phyloP scores from a whole-genome alignment of 1,140 invertebrate species.

The Microplitis demolitor region DNA sequence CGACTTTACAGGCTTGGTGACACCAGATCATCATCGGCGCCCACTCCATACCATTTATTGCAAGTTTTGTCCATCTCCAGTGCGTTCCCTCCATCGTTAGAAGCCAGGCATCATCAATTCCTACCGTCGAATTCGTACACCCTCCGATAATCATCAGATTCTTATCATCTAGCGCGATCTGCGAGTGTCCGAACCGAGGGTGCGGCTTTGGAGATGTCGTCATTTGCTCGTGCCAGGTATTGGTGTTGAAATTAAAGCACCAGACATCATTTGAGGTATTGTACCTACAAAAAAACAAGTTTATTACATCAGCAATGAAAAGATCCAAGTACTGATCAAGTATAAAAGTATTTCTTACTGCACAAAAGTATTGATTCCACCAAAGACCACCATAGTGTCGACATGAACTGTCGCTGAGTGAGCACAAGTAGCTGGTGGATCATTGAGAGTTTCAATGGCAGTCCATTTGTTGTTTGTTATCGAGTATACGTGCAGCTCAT shows the following conservation, averaged over 20 bases:
- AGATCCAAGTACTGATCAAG: neutral
- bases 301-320: slow-evolving; percentile 1
- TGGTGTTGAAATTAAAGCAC: slow-evolving; percentile 81
- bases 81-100: slow-evolving; percentile 64
- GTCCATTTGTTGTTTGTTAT: slow-evolving; percentile 85
- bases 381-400: slow-evolving; percentile 91
- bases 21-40: slow-evolving; percentile 88
- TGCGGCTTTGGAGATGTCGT: slow-evolving; percentile 73
- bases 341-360: slow-evolving; percentile 36
- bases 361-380: slow-evolving; percentile 66
- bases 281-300: neutral
- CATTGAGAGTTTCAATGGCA: slow-evolving; percentile 68
- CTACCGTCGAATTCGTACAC: slow-evolving; percentile 72
- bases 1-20: slow-evolving; percentile 87
- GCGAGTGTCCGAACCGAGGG: slow-evolving; percentile 88
- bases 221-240: slow-evolving; percentile 78
- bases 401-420: slow-evolving; percentile 91
- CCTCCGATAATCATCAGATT: slow-evolving; percentile 77
- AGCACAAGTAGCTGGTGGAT: slow-evolving; percentile 82
- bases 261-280: slow-evolving; percentile 84
- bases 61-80: slow-evolving; percentile 84
- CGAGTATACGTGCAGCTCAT: slow-evolving; percentile 91
- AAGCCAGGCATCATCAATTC: slow-evolving; percentile 76
- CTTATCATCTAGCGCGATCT: slow-evolving; percentile 74
- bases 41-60: slow-evolving; percentile 75